Base-by-base conservation (phyloP, 2,113 vertebrate genomes). In the Tauraco erythrolophus region DNA sequence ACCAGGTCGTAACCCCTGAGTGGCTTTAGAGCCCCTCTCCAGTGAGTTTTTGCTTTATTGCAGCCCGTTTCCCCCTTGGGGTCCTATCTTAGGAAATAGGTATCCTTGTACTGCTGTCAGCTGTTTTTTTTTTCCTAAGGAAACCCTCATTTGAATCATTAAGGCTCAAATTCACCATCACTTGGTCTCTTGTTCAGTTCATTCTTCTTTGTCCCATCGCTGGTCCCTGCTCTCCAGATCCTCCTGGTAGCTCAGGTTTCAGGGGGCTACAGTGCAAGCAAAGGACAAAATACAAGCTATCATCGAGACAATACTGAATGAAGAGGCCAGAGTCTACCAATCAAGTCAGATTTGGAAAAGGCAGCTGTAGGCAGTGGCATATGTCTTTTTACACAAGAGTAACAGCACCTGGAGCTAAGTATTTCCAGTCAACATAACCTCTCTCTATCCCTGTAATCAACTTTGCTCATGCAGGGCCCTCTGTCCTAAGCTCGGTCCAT, bases 401-500 rank as follows among this genome's bases (percentile, higher is more conserved):
- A 48, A 41, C 14, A 28, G n/a, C 51, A 71, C 13, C 58, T 19
- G 77, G 25, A 72, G 58, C 16, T n/a, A 70, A 58, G 18, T 65
- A 37, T 54, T 64, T 89, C 51, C 68, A 78, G 22, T 30, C 54
- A 70, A 41, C 58, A 58, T 16, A 69, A 18, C 3, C 18, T 65
- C 54, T 80, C 8, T 5, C 21, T 72, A 4, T 19, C 43, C 23
- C n/a, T 71, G 39, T 41, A 64, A n/a, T 51, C 30, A 53, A 18
- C 10, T 25, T 50, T 48, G 27, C 31, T 79, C 15, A 14, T 7
- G 21, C 48, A 82, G 41, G 8, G 51, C 15, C 13, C 21, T 54
- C 45, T 60, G 53, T 16, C 25, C 9, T 27, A 28, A 81, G 12
- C 14, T 81, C 1, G 0, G 7, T 48, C 28, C 16, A 4, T 64